Conservation (phyloP, 2,888 invertebrate species). For the Leptopilina myrica region DNA sequence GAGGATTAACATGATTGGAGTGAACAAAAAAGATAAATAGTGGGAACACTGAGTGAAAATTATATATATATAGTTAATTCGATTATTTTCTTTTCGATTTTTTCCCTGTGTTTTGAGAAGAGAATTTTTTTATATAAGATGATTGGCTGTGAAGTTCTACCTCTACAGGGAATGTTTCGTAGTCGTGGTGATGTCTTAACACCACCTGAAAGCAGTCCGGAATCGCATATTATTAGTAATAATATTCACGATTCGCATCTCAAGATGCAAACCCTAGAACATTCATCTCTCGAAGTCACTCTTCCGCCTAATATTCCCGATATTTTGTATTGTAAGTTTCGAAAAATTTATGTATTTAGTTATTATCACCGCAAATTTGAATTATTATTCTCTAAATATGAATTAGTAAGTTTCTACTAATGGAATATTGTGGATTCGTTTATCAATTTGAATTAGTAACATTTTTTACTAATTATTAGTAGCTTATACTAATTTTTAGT, state of each 20-base stretch:
- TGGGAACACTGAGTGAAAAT: too few relatives aligned
- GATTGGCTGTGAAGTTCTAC: slow-evolving; percentile 69
- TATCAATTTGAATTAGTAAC: too few relatives aligned
- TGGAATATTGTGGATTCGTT: too few relatives aligned
- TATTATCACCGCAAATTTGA: too few relatives aligned
- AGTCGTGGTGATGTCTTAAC: slow-evolving; percentile 69
- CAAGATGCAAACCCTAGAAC: slow-evolving; percentile 68
- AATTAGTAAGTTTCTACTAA: too few relatives aligned
- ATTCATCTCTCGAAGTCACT: slow-evolving; percentile 67
- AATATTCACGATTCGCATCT: slow-evolving; percentile 46
- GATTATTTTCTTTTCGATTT: background rate
- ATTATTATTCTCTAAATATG: too few relatives aligned
- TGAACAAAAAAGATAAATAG: background rate
- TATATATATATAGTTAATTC: background rate
- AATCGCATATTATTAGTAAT: slow-evolving; percentile 64
- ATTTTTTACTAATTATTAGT: too few relatives aligned
- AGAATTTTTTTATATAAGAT: slow-evolving; percentile 54
- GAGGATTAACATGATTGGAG: too few relatives aligned
- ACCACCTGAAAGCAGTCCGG: slow-evolving; percentile 75
- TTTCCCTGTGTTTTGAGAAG: background rate
- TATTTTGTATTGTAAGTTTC: slow-evolving; percentile 72
- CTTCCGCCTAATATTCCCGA: slow-evolving; percentile 71
- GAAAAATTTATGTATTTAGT: too few relatives aligned
- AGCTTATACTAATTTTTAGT: too few relatives aligned
- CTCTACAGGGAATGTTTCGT: slow-evolving; percentile 66